Base-by-base conservation (phyloP, 2,113 vertebrate genomes). In the Vombatus ursinus region DNA sequence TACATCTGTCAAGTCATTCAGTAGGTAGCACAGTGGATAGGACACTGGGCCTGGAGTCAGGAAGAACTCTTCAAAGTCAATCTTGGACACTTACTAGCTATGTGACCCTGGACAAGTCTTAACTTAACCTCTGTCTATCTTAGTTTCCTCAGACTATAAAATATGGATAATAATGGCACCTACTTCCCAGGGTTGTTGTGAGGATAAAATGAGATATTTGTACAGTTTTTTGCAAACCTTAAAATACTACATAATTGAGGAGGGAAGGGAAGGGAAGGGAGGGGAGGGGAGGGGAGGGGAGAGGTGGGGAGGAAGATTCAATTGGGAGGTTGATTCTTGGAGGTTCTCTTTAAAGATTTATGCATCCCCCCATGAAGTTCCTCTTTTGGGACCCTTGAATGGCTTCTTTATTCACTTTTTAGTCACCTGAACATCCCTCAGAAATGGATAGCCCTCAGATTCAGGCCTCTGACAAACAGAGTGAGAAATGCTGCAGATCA, bases 281-380 rank as follows among this genome's bases (percentile, higher is more conserved):
- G 10, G 9, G 11, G 25, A 54, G 3, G 54, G 26, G 57, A 3
- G 16, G 47, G 22, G 28, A 28, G 3, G 19, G n/a, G 50, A 23
- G 48, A 9, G 28, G n/a, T n/a, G n/a, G n/a, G n/a, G n/a, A n/a
- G 10, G 16, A 25, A 52, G 11, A 3, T 0, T 0, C 31, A 2
- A n/a, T 1, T n/a, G n/a, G 16, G 24, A 31, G 2, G 12, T 91
- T 12, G 94, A 95, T 95, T 49, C 95, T 91, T 0, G 3, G 0
- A 37, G 53, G 22, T 8, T 25, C 53, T 54, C 44, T 1, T n/a
- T 53, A 8, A 90, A 94, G 68, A 50, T 68, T 9, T 31, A 9
- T 0, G 0, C 0, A 9, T 61, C 53, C 24, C n/a, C n/a, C 28
- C 8, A 0, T 0, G 31, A 16, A 22, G 48, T 22, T 50, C n/a